phyloP scores from a whole-genome alignment of 2,797 vertebrate species.

The Hippocampus kuda region DNA sequence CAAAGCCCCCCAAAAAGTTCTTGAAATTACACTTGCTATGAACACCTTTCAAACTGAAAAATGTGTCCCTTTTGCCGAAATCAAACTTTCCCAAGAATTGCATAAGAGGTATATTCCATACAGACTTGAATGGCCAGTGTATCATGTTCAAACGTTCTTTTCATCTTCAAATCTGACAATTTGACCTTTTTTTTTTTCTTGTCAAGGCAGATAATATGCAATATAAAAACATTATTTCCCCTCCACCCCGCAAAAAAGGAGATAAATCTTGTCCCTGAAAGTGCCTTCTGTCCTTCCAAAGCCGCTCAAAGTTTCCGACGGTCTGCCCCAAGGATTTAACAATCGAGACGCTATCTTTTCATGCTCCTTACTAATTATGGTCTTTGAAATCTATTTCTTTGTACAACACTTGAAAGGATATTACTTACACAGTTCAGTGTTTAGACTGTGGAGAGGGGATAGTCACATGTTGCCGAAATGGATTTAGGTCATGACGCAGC shows the following conservation, averaged over 20 bases:
- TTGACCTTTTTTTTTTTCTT: not conserved
- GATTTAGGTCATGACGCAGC: constrained; percentile 1
- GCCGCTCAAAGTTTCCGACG: not conserved
- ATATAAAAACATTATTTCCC: not conserved
- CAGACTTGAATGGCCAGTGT: no score
- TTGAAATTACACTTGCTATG: no score
- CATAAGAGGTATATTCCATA: no score
- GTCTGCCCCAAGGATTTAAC: not conserved
- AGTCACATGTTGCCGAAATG: not conserved
- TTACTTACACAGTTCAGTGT: not conserved
- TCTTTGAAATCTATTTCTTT: not conserved
- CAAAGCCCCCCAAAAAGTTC: no score
- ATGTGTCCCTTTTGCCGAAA: no score
- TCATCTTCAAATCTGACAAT: not conserved
- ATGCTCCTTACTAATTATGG: not conserved
- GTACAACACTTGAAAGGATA: not conserved
- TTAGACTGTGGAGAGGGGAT: not conserved
- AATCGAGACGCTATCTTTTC: not conserved
- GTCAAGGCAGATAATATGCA: not conserved
- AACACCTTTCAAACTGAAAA: no score
- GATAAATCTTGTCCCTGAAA: not conserved
- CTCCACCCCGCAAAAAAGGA: not conserved
- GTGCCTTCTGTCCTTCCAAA: not conserved
- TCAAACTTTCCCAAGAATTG: no score
- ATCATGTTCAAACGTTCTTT: not conserved